phyloP scores from a whole-genome alignment of 2,113 vertebrate species.

The Salvator merianae region DNA sequence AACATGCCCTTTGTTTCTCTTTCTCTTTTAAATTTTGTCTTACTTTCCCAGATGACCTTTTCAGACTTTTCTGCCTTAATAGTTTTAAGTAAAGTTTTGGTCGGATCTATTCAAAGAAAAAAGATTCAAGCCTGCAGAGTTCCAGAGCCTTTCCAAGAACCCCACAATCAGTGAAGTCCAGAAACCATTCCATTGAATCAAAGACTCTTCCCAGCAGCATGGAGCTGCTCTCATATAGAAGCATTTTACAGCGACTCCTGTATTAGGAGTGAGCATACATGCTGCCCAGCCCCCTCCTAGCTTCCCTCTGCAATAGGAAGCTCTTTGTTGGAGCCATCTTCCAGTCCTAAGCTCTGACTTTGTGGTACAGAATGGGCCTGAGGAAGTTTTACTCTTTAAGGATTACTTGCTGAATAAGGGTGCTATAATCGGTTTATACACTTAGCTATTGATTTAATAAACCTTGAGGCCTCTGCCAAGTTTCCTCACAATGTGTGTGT shows the following conservation, averaged over 20 bases:
- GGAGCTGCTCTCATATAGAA: not conserved
- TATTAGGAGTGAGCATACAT: not conserved
- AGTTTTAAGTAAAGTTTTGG: not conserved
- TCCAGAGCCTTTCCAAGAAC: not conserved
- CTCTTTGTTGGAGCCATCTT: not conserved
- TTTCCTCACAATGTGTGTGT: constrained; percentile 26
- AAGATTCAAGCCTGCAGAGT: not conserved
- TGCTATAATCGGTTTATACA: constrained; percentile 18
- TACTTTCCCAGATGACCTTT: too few relatives aligned
- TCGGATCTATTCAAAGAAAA: not conserved
- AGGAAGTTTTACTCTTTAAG: constrained; percentile 18
- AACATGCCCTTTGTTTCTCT: not conserved
- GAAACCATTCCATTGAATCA: not conserved
- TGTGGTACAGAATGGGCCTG: not conserved
- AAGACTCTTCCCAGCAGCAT: not conserved
- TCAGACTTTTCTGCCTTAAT: not conserved
- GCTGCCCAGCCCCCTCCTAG: not conserved
- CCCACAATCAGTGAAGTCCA: not conserved
- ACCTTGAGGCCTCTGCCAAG: constrained; percentile 4
- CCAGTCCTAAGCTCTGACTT: not conserved
- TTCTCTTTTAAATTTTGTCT: not conserved
- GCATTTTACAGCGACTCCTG: not conserved
- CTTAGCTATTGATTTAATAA: constrained; percentile 38
- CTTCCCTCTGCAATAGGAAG: not conserved
- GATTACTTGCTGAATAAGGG: constrained; percentile 15